A percentile compares a stretch with the other conserved stretches of the same genome.
These are phyloP conservation scores for Rutilus rutilus DNA, from an alignment of 2,113 vertebrate genomes.

Conservation along the genomic window DNA sequence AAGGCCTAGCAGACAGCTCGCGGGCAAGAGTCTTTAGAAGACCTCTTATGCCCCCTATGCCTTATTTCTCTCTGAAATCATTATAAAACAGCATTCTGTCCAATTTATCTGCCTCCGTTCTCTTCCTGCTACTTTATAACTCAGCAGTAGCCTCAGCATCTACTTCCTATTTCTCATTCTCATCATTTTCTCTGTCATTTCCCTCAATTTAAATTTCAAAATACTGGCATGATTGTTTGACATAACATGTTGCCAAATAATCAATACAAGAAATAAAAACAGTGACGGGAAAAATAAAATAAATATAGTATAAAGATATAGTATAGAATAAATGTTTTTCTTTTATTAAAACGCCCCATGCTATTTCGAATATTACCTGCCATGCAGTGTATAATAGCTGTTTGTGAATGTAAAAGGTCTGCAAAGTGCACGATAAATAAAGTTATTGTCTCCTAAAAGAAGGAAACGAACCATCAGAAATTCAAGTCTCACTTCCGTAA, in stretches of 20 bases:
- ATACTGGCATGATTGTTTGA: not conserved
- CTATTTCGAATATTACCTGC: no score
- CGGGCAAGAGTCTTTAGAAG: slow-evolving; percentile 41
- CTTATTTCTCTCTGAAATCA: slow-evolving; percentile 7
- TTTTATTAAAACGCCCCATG: not conserved
- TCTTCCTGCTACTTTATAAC: slow-evolving; percentile 11
- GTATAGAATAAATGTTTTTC: not conserved
- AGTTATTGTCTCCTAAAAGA: no score
- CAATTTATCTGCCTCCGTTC: not conserved
- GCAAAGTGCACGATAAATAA: no score
- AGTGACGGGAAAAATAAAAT: not conserved
- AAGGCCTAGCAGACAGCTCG: slow-evolving; percentile 28
- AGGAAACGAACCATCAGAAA: no score
- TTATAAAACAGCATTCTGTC: not conserved
- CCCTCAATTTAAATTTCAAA: not conserved
- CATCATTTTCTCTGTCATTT: not conserved
- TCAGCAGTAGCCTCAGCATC: no score
- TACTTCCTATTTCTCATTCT: not conserved
- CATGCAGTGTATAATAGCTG: no score
- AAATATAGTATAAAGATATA: not conserved
- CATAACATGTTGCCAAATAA: not conserved
- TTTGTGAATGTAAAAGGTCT: no score
- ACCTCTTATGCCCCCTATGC: not conserved
- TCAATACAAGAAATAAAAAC: not conserved
- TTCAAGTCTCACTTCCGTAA: no score